These are phyloP conservation scores for Lerema accius DNA, from an alignment of 1,140 invertebrate genomes.

Conservation along the genomic window DNA sequence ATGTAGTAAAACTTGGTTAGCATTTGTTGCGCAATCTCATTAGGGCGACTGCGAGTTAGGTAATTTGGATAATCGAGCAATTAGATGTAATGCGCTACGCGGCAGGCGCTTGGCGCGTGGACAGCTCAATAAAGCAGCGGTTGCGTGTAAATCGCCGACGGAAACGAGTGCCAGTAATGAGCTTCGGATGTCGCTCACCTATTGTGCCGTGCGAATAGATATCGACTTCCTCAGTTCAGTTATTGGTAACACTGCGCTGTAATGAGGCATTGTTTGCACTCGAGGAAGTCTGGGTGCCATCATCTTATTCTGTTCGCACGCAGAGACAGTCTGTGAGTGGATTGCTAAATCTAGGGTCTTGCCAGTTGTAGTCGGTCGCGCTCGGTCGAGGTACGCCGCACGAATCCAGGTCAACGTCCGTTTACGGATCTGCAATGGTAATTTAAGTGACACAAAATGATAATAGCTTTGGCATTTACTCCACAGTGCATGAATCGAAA, in stretches of 20 bases:
- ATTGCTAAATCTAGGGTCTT: conserved; percentile 46
- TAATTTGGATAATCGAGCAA: conserved; percentile 5
- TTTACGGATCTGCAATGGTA: conserved; percentile 58
- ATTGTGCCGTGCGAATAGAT: conserved; percentile 81
- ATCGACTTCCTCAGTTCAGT: conserved; percentile 77
- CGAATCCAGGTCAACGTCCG: conserved; percentile 56
- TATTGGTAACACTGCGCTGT: conserved; percentile 67
- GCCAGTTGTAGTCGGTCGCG: conserved; percentile 17
- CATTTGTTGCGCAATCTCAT: not conserved
- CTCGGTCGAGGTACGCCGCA: conserved; percentile 26
- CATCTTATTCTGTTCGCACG: conserved; percentile 67
- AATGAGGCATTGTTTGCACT: conserved; percentile 76
- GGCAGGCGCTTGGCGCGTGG: conserved; percentile 24
- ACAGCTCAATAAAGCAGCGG: conserved; percentile 51
- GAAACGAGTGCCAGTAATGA: conserved; percentile 78
- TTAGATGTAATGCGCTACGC: conserved; percentile 1
- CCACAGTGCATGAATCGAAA: conserved; percentile 45
- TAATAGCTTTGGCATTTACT: conserved; percentile 62
- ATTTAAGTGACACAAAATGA: conserved; percentile 54
- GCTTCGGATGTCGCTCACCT: conserved; percentile 81
- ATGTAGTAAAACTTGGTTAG: no score
- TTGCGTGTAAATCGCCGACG: conserved; percentile 73
- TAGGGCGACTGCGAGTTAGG: not conserved
- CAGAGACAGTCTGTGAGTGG: conserved; percentile 53
- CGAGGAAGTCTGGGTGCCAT: conserved; percentile 53